phyloP scores from a whole-genome alignment of 37 sponge, comb jelly and placozoan species.

The Haliclona indistincta region DNA sequence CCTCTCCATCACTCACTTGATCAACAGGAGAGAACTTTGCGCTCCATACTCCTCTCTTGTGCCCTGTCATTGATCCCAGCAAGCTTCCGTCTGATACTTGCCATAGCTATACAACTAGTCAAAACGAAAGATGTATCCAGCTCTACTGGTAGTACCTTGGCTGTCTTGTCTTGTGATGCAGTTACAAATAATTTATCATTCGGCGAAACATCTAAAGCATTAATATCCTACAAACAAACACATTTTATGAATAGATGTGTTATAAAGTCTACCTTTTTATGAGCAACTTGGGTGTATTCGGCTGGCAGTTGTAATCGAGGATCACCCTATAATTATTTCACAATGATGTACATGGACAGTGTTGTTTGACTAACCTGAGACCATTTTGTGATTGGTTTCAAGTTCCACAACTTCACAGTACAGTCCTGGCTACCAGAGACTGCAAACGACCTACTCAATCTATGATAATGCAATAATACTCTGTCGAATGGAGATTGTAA shows the following conservation, averaged over 20 bases:
- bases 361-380: not conserved
- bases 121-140: not conserved
- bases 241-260: conserved; percentile 4
- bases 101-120: conserved; percentile 65
- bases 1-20: conserved; percentile 32
- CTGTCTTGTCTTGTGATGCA: conserved; percentile 94
- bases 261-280: conserved; percentile 72
- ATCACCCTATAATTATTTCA: not conserved
- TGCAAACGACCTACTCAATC: conserved; percentile 47
- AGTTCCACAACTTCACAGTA: conserved; percentile 82
- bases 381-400: conserved; percentile 4
- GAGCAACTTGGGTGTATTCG: conserved; percentile 76
- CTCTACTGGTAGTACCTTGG: conserved; percentile 58
- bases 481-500: not conserved
- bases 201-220: conserved; percentile 91
- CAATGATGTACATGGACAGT: not conserved
- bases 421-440: conserved; percentile 80
- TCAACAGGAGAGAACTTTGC: conserved; percentile 95
- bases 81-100: conserved; percentile 51
- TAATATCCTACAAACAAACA: conserved; percentile 74
- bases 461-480: not conserved
- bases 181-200: conserved; percentile 93
- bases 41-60: conserved; percentile 94
- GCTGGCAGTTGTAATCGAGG: conserved; percentile 27
- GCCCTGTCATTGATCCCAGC: conserved; percentile 76